Base-by-base conservation (phyloP, 2,113 vertebrate species). In the Grus americana region DNA sequence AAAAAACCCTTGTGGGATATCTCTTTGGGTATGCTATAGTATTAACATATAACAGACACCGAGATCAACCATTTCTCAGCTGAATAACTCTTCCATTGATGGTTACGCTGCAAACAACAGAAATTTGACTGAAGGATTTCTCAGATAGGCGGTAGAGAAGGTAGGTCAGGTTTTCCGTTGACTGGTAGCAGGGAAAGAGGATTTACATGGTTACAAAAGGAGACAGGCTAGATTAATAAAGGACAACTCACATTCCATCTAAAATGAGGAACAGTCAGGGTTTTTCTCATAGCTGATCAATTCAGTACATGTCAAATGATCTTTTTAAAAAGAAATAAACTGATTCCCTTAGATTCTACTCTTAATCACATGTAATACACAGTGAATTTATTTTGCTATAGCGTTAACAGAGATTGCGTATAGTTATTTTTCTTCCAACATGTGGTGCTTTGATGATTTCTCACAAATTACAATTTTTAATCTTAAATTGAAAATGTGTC, bases 391-490 rank as follows among this genome's bases (percentile, higher is more conserved):
- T 86, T 97, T 96, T 95, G 40, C 57, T 72, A 9, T 92, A 57
- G 49, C 90, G 73, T 91, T 96, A 94, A 70, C 86, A 96, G 92
- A 95, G 87, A 98, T 96, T 96, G 54, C 81, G 73, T 57, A 58
- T 46, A 66, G 78, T 97, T 96, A 90, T 94, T 96, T 97, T 92
- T 74, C 82, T 94, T 95, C 96, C 88, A 91, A 83, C 87, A 84
- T 93, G 92, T 34, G 79, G 65, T 90, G 65, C 95, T 97, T 97
- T 91, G 93, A 95, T 96, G 95, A 93, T 88, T 98, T 97, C 90
- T 96, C 90, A 81, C 84, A 97, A 97, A 97, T 97, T 81, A 92
- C 52, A 73, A 90, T 94, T 97, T 98, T 97, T 96, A 96, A 96
- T 96, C 92, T 97, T 90, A 96, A 91, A 95, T 92, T 96, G 94